A percentile compares a stretch with the other conserved stretches of the same genome.
phyloP scores from a whole-genome alignment of 2,888 invertebrate genomes.

The Papilio protenor region DNA sequence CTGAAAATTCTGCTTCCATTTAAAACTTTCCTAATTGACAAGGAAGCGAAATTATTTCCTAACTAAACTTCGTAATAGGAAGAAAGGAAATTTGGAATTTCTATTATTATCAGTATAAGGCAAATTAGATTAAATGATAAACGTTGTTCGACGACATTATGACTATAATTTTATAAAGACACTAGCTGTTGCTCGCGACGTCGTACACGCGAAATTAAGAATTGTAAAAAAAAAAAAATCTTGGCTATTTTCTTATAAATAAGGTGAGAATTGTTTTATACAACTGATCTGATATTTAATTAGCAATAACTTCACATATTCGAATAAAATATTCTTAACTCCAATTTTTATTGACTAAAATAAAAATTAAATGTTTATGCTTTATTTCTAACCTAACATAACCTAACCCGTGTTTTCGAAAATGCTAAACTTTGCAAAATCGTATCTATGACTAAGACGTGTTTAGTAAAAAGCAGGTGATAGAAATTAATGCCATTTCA shows the following conservation, averaged over 20 bases:
- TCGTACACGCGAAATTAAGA: too few species aligned
- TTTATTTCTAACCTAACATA: background rate
- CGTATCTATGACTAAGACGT: background rate
- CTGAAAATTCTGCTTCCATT: slow-evolving; percentile 58
- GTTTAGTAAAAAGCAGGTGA: background rate
- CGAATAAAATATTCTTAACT: too few species aligned
- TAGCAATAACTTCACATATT: too few species aligned
- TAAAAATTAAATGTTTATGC: background rate
- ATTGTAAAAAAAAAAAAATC: too few species aligned
- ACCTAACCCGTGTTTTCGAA: slow-evolving; percentile 22
- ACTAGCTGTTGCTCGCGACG: too few species aligned
- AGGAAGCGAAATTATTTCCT: slow-evolving; percentile 60
- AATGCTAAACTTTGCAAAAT: slow-evolving; percentile 25
- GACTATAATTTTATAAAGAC: background rate
- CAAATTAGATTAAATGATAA: too few species aligned
- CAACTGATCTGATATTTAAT: too few species aligned
- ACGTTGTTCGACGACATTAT: too few species aligned
- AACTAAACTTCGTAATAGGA: slow-evolving; percentile 50
- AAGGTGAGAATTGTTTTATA: too few species aligned
- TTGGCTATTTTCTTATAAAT: too few species aligned
- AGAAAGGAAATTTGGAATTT: slow-evolving; percentile 47
- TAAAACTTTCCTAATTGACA: slow-evolving; percentile 58
- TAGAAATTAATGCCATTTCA: background rate
- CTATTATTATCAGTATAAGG: slow-evolving; percentile 43
- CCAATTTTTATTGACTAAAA: too few species aligned